Conservation (phyloP, 1,140 invertebrate genomes). For the Portunus trituberculatus region DNA sequence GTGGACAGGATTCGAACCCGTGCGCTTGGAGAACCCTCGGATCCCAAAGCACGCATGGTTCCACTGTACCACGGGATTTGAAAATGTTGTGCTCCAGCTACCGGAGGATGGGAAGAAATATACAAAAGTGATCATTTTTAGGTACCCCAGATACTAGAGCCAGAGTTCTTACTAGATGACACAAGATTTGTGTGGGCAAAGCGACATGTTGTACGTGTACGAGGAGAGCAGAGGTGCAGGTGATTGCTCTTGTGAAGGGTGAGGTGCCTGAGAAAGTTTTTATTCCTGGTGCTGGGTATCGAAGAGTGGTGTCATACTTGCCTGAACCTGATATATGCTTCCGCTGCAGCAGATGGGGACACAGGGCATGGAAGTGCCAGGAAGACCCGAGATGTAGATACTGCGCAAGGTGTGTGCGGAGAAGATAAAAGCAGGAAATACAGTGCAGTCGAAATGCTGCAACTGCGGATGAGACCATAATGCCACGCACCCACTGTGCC, state of each 20-base stretch:
- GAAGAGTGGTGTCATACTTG: not conserved
- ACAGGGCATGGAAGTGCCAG: constrained; percentile 22
- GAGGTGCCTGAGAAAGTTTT: constrained; percentile 25
- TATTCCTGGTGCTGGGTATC: not conserved
- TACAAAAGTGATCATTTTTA: not conserved
- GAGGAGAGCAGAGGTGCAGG: not conserved
- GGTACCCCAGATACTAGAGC: not conserved
- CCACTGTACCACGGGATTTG: no score
- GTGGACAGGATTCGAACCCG: no score
- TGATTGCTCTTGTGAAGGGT: constrained; percentile 27
- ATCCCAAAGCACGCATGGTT: no score
- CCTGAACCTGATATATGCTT: not conserved
- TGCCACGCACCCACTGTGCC: no score
- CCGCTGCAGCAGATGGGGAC: not conserved
- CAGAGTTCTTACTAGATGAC: not conserved
- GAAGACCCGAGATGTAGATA: not conserved
- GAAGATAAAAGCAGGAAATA: not conserved
- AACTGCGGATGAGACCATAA: not conserved
- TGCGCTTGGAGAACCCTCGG: no score
- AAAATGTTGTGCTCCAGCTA: no score
- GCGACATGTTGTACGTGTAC: not conserved
- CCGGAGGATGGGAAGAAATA: no score
- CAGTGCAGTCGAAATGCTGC: not conserved
- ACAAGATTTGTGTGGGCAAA: not conserved
- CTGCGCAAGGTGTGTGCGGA: not conserved